Conservation (phyloP, 2,113 vertebrate genomes). For the Calyptommatus sinebrachiatus region DNA sequence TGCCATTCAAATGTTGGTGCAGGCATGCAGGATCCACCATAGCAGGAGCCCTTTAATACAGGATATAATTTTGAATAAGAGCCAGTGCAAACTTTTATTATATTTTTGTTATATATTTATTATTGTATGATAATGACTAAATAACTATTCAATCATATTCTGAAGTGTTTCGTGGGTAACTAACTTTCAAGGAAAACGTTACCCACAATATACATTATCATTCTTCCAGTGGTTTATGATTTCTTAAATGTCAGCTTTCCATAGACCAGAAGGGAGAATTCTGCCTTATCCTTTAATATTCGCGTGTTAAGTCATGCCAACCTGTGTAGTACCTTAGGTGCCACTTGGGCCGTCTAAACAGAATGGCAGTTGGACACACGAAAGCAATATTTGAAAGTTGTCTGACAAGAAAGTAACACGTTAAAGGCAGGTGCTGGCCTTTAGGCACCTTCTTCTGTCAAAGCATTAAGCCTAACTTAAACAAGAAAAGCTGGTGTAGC, state of each 20-base stretch:
- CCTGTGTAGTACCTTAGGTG: conserved; percentile 46
- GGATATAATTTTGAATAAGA: too few species aligned
- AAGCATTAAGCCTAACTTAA: conserved; percentile 59
- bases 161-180: not conserved
- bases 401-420: conserved; percentile 60
- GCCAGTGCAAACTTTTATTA: too few species aligned
- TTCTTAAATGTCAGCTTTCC: conserved; percentile 40
- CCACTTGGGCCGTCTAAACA: conserved; percentile 54
- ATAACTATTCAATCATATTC: not conserved
- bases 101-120: too few species aligned
- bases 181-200: conserved; percentile 10
- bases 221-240: conserved; percentile 32
- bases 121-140: not conserved
- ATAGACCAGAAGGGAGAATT: conserved; percentile 34
- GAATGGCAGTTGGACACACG: conserved; percentile 62
- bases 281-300: not conserved
- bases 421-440: conserved; percentile 68
- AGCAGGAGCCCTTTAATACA: too few species aligned
- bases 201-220: not conserved
- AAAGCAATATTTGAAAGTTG: conserved; percentile 54
- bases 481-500: not conserved
- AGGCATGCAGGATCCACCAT: too few species aligned
- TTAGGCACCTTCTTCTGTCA: conserved; percentile 64
- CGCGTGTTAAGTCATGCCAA: conserved; percentile 60
- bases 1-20: too few species aligned